Evolutionary conservation across 2,888 invertebrate species (phyloP).

Genomic region (Eledone cirrhosa): DNA sequence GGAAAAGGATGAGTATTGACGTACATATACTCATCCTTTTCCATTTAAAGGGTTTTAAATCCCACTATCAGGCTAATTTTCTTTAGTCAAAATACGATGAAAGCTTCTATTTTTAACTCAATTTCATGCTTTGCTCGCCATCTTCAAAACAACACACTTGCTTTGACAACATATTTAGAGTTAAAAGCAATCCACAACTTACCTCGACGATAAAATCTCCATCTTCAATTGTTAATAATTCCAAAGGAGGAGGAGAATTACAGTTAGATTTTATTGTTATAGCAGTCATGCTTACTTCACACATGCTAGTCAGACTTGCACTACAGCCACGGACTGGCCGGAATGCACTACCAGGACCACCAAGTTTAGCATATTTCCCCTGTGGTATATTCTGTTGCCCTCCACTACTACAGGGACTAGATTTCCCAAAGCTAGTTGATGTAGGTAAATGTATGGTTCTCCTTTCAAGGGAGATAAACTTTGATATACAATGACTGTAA

Average conservation of each 20-base stretch:
- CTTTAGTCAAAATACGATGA: no score
- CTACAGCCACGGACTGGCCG: conserved; percentile 40
- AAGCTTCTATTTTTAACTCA: no score
- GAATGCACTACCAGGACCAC: conserved; percentile 56
- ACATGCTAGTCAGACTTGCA: background rate
- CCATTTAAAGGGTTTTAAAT: no score
- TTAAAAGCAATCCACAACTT: conserved; percentile 26
- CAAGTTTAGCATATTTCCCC: conserved; percentile 46
- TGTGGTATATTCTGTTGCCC: conserved; percentile 35
- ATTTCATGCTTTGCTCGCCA: no score
- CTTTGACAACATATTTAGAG: no score
- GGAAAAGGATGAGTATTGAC: no score
- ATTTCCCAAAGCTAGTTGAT: background rate
- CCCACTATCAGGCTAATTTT: no score
- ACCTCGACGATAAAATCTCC: conserved; percentile 56
- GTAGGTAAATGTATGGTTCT: conserved; percentile 6
- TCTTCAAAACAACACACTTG: no score
- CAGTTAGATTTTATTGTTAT: conserved; percentile 4
- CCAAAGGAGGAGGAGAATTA: background rate
- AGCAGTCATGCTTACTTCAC: conserved; percentile 19
- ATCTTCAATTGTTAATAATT: conserved; percentile 39
- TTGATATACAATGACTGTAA: background rate
- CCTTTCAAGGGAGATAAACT: conserved; percentile 11
- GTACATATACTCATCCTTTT: no score
- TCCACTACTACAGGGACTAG: background rate